Percentiles rank a stretch among this genome's conserved stretches.
Evolutionary conservation across 2,888 invertebrate species (phyloP).

Genomic region (Gandaritis pyraliata): DNA sequence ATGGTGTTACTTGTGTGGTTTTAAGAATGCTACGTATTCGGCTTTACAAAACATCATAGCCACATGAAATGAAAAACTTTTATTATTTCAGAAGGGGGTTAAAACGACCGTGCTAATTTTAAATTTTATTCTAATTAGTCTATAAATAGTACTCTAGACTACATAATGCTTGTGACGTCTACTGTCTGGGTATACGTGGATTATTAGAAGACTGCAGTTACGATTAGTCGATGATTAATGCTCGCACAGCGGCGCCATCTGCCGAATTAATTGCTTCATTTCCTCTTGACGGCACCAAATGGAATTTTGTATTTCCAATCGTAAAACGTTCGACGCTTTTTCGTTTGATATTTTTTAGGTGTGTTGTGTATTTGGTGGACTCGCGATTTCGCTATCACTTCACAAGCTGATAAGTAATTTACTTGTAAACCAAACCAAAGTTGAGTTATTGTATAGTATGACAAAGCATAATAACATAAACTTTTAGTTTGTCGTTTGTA

Average conservation of each 20-base stretch:
- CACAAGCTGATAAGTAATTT: no score
- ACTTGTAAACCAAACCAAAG: no score
- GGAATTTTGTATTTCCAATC: conserved; percentile 81
- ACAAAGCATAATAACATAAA: no score
- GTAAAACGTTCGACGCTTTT: conserved; percentile 73
- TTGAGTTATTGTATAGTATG: no score
- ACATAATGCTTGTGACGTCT: conserved; percentile 40
- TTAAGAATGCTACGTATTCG: background rate
- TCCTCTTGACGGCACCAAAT: conserved; percentile 81
- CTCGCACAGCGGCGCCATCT: conserved; percentile 82
- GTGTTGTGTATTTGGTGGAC: conserved; percentile 52
- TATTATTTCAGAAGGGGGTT: no score
- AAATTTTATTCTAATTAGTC: background rate
- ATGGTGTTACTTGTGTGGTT: background rate
- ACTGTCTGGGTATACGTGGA: conserved; percentile 53
- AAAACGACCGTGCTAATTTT: no score
- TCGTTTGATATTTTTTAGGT: conserved; percentile 68
- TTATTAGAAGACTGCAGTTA: conserved; percentile 84
- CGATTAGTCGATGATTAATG: conserved; percentile 84
- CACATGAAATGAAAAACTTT: no score
- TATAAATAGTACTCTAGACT: background rate
- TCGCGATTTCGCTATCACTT: conserved; percentile 51
- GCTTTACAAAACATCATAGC: no score
- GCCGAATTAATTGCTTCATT: conserved; percentile 84
- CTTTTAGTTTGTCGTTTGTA: no score